Evolutionary conservation across 2,113 vertebrate genomes (phyloP).

Genomic region (Smithornis capensis): DNA sequence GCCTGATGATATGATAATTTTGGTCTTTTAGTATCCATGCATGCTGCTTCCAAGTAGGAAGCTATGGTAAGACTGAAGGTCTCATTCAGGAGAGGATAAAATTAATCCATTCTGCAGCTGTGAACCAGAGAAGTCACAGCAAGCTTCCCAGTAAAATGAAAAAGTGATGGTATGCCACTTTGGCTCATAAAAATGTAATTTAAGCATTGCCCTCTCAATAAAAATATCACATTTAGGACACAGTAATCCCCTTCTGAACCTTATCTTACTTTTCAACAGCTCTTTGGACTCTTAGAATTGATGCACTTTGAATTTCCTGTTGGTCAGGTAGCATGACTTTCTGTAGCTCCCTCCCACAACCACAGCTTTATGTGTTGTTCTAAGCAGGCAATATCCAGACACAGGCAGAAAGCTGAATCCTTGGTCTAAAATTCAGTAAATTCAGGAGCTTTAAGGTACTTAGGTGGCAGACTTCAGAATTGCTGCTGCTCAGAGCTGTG

Average conservation of each 20-base stretch:
- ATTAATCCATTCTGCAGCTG: conserved; percentile 60
- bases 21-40: not conserved
- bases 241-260: conserved; percentile 66
- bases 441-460: conserved; percentile 18
- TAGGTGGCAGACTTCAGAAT: conserved; percentile 43
- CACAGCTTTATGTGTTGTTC: conserved; percentile 16
- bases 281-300: conserved; percentile 63
- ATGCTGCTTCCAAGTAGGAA: conserved; percentile 23
- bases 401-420: not conserved
- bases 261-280: conserved; percentile 74
- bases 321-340: conserved; percentile 68
- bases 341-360: conserved; percentile 55
- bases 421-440: not conserved
- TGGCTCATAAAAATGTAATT: conserved; percentile 65
- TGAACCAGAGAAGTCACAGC: conserved; percentile 43
- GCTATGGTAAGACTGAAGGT: conserved; percentile 7
- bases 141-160: conserved; percentile 46
- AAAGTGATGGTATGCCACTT: conserved; percentile 50
- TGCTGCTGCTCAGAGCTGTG: not conserved
- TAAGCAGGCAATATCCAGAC: conserved; percentile 44
- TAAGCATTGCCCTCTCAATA: conserved; percentile 44
- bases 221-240: conserved; percentile 59
- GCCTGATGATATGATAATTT: conserved; percentile 20
- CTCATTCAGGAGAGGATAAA: conserved; percentile 56
- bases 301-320: conserved; percentile 72